Evolutionary conservation across 2,797 vertebrate genomes (phyloP).

Genomic region (Agapornis canus): DNA sequence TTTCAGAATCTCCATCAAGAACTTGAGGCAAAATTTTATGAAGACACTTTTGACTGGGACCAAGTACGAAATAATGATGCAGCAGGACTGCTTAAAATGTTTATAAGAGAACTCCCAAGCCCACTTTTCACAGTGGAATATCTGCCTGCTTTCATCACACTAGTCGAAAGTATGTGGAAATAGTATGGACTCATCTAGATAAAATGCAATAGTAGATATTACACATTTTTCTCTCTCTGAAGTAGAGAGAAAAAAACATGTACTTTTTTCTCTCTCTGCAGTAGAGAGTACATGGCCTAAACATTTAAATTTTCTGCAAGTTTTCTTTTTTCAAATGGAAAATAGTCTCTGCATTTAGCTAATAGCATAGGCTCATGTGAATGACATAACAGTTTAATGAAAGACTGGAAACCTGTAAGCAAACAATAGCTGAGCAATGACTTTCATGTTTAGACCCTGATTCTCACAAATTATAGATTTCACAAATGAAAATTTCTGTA

Average conservation of each 20-base stretch:
- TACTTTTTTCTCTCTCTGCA: not conserved
- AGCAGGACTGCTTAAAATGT: constrained; percentile 91
- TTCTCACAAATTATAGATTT: not conserved
- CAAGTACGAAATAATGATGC: constrained; percentile 90
- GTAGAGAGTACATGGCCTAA: not conserved
- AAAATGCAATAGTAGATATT: not conserved
- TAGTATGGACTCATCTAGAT: not conserved
- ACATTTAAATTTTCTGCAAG: not conserved
- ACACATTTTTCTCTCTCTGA: not conserved
- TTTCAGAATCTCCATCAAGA: constrained; percentile 88
- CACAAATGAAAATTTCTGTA: not conserved
- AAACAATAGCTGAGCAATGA: not conserved
- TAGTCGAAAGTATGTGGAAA: constrained; percentile 86
- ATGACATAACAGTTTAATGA: not conserved
- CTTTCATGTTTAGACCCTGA: not conserved
- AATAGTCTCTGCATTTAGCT: not conserved
- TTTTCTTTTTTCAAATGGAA: not conserved
- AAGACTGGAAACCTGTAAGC: not conserved
- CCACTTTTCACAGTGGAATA: constrained; percentile 91
- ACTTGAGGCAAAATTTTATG: constrained; percentile 85
- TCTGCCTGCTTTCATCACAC: constrained; percentile 86
- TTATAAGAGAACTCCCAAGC: constrained; percentile 91
- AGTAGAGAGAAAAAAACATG: not conserved
- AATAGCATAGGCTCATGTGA: not conserved
- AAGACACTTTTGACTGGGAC: constrained; percentile 91